Conservation (phyloP, 2,113 vertebrate species). For the Callopanchax toddi region DNA sequence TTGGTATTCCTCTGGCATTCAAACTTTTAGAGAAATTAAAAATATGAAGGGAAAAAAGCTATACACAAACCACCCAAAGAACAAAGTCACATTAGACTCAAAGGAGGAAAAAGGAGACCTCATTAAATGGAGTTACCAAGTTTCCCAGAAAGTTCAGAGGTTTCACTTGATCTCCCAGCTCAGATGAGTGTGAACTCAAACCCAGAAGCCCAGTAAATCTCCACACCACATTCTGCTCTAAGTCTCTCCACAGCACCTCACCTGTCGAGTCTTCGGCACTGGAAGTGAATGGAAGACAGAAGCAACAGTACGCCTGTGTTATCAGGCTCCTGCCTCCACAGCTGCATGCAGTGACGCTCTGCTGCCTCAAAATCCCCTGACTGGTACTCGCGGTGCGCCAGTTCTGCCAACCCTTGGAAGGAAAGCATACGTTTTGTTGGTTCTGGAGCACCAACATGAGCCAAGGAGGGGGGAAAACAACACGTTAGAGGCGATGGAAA, state of each 20-base stretch:
- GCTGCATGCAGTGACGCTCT: constrained; percentile 99
- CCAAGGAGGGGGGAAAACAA: constrained; percentile 86
- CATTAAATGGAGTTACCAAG: neutral
- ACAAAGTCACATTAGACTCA: neutral
- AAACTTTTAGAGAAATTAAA: too few species aligned
- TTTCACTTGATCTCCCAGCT: constrained; percentile 5
- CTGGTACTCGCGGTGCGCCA: constrained; percentile 99
- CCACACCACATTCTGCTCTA: constrained; percentile 15
- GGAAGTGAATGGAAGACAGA: constrained; percentile 99
- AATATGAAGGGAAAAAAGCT: too few species aligned
- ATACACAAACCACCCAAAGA: neutral
- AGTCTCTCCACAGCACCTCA: constrained; percentile 68
- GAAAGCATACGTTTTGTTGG: constrained; percentile 99
- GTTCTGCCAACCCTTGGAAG: constrained; percentile 99
- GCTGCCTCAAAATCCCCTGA: constrained; percentile 99
- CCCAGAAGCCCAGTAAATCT: constrained; percentile 22
- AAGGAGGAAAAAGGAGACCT: neutral
- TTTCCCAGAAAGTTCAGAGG: constrained; percentile 13
- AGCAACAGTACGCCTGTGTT: constrained; percentile 97
- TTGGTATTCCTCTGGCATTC: too few species aligned
- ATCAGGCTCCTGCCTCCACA: constrained; percentile 99
- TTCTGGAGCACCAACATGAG: constrained; percentile 98
- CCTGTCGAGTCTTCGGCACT: constrained; percentile 99
- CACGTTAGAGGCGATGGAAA: constrained; percentile 93
- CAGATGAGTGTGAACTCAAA: constrained; percentile 20